These are phyloP conservation scores for Cygnus buccinator DNA, from an alignment of 2,113 vertebrate genomes.

Conservation along the genomic window DNA sequence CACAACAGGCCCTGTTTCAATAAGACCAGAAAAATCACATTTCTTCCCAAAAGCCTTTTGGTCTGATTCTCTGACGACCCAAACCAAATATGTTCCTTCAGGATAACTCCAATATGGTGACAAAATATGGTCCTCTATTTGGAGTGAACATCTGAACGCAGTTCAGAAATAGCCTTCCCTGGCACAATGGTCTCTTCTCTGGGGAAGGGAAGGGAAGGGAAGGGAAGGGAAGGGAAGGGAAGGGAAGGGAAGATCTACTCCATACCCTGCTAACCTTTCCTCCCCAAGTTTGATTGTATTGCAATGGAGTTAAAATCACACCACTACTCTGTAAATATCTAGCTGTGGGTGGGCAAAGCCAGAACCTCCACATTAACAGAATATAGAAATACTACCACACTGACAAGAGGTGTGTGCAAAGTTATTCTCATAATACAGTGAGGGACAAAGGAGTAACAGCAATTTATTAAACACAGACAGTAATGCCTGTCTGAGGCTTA, in stretches of 20 bases:
- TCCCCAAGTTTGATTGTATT: background rate
- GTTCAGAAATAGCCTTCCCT: background rate
- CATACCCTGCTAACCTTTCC: background rate
- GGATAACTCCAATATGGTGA: background rate
- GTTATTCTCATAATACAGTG: background rate
- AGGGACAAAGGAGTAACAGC: background rate
- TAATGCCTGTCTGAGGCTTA: background rate
- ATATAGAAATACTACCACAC: background rate
- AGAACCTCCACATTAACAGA: background rate
- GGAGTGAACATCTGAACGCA: background rate
- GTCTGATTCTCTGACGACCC: background rate
- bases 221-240: no score
- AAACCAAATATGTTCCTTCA: background rate
- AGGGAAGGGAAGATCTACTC: background rate
- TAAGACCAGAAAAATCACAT: background rate
- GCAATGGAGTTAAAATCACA: background rate
- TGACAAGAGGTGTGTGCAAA: rapidly evolving
- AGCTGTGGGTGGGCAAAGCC: background rate
- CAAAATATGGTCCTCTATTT: background rate
- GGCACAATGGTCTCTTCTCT: background rate
- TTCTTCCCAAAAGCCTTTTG: background rate
- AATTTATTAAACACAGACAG: background rate
- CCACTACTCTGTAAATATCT: background rate
- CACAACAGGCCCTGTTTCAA: background rate
- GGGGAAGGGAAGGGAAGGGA: background rate